Conservation (phyloP, 2,797 vertebrate species). For the Gambusia yucatana region DNA sequence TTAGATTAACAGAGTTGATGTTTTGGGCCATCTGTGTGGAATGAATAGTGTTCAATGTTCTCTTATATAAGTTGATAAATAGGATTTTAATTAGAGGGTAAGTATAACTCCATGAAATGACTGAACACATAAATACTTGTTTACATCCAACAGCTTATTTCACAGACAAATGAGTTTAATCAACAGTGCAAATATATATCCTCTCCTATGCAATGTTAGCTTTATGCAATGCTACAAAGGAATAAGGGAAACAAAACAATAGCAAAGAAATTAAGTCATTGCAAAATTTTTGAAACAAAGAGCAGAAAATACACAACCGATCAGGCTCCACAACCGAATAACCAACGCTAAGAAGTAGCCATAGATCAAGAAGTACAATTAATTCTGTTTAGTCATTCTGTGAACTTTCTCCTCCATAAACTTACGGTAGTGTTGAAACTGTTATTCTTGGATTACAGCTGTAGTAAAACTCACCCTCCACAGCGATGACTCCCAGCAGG, state of each 20-base stretch:
- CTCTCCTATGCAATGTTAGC: neutral
- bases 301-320: neutral
- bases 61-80: neutral
- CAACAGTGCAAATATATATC: neutral
- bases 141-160: neutral
- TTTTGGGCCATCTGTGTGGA: neutral
- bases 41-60: neutral
- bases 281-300: neutral
- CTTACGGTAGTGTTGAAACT: neutral
- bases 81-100: neutral
- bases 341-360: neutral
- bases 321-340: neutral
- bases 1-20: neutral
- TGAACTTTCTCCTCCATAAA: neutral
- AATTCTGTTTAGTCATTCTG: neutral
- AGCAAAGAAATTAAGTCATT: neutral
- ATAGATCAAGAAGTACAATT: neutral
- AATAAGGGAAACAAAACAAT: neutral
- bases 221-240: neutral
- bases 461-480: constrained; percentile 77
- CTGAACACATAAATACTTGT: neutral
- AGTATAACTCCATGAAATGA: neutral
- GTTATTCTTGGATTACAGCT: neutral
- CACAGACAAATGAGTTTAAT: neutral
- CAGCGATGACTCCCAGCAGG: constrained; percentile 76